Conservation (phyloP, 2,888 invertebrate genomes). For the Ophion ellenae region DNA sequence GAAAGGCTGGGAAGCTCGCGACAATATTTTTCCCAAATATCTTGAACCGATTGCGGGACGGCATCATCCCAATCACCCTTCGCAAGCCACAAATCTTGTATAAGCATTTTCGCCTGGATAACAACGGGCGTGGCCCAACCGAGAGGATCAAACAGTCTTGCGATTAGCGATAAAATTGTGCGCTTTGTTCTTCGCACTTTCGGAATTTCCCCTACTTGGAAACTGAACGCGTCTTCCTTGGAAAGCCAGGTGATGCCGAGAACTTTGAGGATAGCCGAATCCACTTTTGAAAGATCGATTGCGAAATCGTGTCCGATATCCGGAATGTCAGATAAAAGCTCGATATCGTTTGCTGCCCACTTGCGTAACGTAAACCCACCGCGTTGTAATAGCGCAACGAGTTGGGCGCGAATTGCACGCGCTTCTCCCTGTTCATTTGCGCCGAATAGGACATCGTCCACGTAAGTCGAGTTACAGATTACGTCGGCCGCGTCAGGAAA, state of each 20-base stretch:
- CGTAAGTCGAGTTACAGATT: conserved; percentile 67
- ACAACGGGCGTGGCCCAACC: conserved; percentile 8
- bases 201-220: too few relatives aligned
- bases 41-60: too few relatives aligned
- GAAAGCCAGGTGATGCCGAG: too few relatives aligned
- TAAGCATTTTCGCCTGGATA: conserved; percentile 1
- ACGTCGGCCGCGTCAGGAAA: conserved; percentile 62
- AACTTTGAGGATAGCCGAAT: too few relatives aligned
- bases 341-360: too few relatives aligned
- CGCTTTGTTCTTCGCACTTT: conserved; percentile 1
- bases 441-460: conserved; percentile 60
- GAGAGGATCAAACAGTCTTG: conserved; percentile 3
- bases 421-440: conserved; percentile 9
- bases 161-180: conserved; percentile 11
- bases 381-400: too few relatives aligned
- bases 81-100: conserved; percentile 1
- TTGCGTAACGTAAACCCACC: too few relatives aligned
- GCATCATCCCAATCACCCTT: too few relatives aligned
- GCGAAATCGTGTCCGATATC: too few relatives aligned
- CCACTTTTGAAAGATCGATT: too few relatives aligned
- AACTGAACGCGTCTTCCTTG: too few relatives aligned
- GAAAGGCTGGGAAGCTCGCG: conserved; percentile 16
- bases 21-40: not conserved
- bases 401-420: not conserved
- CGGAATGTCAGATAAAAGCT: too few relatives aligned